Evolutionary conservation across 2,888 invertebrate genomes (phyloP).

Genomic region (Caenorhabditis macrosperma): DNA sequence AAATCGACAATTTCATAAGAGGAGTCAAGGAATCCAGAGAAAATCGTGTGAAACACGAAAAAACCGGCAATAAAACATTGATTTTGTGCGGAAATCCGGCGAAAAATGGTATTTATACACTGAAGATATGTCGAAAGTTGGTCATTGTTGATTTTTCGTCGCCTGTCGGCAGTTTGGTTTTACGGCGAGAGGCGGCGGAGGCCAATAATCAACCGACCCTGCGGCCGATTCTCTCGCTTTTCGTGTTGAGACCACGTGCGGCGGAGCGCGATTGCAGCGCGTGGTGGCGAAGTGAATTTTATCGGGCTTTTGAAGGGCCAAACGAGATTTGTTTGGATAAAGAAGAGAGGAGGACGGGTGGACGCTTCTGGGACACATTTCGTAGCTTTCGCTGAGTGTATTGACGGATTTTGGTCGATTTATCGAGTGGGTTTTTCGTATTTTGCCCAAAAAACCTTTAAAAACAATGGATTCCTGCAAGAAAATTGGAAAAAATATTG

Average conservation of each 20-base stretch:
- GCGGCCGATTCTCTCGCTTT: constrained; percentile 32
- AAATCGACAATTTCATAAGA: neutral
- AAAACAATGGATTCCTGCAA: no score
- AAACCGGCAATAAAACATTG: neutral
- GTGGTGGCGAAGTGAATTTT: neutral
- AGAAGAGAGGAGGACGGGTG: constrained; percentile 19
- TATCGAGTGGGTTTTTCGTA: neutral
- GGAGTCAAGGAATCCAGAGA: neutral
- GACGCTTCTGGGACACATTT: constrained; percentile 19
- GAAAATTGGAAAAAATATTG: no score
- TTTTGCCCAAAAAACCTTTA: no score
- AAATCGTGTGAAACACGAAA: neutral
- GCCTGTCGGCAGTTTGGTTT: constrained; percentile 22
- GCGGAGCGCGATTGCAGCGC: constrained; percentile 42
- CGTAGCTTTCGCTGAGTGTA: constrained; percentile 12
- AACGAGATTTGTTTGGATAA: constrained; percentile 28
- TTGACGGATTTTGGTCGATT: neutral
- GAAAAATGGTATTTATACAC: neutral
- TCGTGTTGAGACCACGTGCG: constrained; percentile 45
- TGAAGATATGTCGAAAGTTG: neutral
- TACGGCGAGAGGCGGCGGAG: constrained; percentile 22
- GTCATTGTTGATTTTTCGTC: constrained; percentile 58
- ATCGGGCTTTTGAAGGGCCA: neutral
- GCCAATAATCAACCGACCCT: constrained; percentile 60
- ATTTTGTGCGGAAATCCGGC: neutral